A percentile compares a stretch with the other conserved stretches of the same genome.
Conservation (phyloP, 2,113 vertebrate genomes). For the Fregata magnificens region DNA sequence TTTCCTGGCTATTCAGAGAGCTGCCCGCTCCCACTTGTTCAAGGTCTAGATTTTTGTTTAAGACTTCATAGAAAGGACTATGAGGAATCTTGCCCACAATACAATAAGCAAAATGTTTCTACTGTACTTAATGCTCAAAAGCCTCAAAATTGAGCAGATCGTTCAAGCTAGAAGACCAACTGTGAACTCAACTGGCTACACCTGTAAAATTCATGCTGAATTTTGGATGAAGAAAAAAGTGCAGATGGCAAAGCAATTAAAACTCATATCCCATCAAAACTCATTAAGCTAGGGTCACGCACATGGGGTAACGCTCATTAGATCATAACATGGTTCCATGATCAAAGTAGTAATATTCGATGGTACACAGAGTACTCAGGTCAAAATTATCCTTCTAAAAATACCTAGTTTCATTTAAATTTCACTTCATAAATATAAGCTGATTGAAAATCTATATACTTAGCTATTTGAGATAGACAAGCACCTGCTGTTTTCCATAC, state of each 20-base stretch:
- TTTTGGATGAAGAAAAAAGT: not conserved
- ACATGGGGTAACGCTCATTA: not conserved
- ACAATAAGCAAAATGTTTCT: not conserved
- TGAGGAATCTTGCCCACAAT: not conserved
- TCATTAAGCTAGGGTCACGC: not conserved
- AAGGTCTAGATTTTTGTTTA: not conserved
- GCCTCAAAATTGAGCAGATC: not conserved
- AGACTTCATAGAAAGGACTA: not conserved
- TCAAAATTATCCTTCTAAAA: conserved; percentile 61
- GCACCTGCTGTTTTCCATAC: conserved; percentile 60
- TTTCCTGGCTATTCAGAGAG: not conserved
- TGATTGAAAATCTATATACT: conserved; percentile 65
- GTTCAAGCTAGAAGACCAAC: not conserved
- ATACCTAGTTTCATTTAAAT: conserved; percentile 63
- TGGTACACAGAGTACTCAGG: not conserved
- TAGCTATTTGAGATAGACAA: conserved; percentile 47
- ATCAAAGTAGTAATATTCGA: not conserved
- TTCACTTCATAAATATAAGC: conserved; percentile 62
- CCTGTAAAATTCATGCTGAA: not conserved
- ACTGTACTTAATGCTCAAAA: not conserved
- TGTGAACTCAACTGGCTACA: not conserved
- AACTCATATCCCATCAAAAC: not conserved
- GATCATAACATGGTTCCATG: not conserved
- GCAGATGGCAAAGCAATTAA: not conserved
- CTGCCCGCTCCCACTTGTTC: not conserved